Evolutionary conservation across 1,140 invertebrate genomes (phyloP), one percentile per base, ranked within the genome.

Genomic region (Acyrthosiphon pisum): DNA sequence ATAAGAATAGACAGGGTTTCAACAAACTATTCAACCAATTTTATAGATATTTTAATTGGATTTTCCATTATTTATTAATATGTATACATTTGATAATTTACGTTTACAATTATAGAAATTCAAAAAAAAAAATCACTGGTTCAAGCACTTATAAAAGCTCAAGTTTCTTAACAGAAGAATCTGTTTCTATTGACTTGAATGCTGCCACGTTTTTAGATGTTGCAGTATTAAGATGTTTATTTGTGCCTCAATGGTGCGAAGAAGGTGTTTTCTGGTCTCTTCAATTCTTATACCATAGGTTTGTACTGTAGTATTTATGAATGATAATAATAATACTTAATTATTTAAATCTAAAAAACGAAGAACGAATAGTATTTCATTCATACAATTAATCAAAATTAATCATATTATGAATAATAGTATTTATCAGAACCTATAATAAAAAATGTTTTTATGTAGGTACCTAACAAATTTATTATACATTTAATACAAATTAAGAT

Each of bases 221-320:
- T 23, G 98, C 98, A 26, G 98, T 99, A 11, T 95, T 99, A 44
- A 96, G 99, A 91, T 99, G 99, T 95, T 96, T 99, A n/a, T 99
- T 99, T 95, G 98, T 99, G 93, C 96, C 98, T 1, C 98, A 99
- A 94, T 99, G 99, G 99, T 97, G 98, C 94, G 99, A 99, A 95
- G 99, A 99, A 95, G 99, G 99, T 3, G 97, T 99, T 48, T 98
- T 97, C 95, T 99, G 99, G 99, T 98, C 98, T 48, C 95, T 99
- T n/a, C 97, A 98, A 95, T 99, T 97, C 95, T 95, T 99, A 84
- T 98, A 98, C 94, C 98, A 98, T 94, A 97, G 98, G 98, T 98
- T 95, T 94, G 94, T 93, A 87, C 94, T 50, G n/a, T 88, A 37
- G 23, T 44, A 23, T 0, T 84, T 84, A n/a, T 26, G 11, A 44